phyloP scores from a whole-genome alignment of 2,888 invertebrate genomes.

The Campopleginae sp. region DNA sequence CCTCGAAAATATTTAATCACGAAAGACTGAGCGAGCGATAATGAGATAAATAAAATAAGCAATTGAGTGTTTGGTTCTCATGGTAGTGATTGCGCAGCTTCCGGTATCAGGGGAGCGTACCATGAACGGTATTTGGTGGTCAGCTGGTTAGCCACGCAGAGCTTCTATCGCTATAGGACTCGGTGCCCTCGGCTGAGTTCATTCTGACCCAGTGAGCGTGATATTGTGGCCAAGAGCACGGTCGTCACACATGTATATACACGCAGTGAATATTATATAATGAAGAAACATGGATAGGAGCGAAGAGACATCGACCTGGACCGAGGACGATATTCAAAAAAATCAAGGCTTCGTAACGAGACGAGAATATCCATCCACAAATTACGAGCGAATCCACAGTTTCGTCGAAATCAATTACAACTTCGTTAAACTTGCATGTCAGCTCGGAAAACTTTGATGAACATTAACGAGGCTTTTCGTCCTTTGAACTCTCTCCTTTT shows the following conservation, averaged over 20 bases:
- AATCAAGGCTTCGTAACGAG: constrained; percentile 8
- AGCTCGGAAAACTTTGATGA: background rate
- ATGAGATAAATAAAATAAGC: background rate
- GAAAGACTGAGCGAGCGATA: background rate
- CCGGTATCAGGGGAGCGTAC: constrained; percentile 21
- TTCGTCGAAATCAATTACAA: background rate
- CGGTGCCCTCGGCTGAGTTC: constrained; percentile 39
- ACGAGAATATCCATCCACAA: background rate
- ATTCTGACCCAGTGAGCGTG: constrained; percentile 67
- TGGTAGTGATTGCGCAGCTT: constrained; percentile 40
- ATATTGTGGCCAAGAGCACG: constrained; percentile 53
- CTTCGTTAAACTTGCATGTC: background rate
- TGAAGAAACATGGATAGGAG: background rate
- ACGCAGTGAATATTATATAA: constrained; percentile 6
- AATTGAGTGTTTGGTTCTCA: constrained; percentile 5
- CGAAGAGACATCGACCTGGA: constrained; percentile 21
- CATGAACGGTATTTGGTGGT: constrained; percentile 53
- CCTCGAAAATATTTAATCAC: background rate
- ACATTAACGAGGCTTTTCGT: background rate
- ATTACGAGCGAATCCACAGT: background rate
- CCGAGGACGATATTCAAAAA: constrained; percentile 33
- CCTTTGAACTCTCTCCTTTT: background rate
- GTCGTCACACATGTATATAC: constrained; percentile 6
- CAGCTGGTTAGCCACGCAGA: constrained; percentile 50
- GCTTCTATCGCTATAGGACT: background rate